Percentiles rank a stretch among this genome's conserved stretches.
Conservation (phyloP, 2,888 invertebrate genomes). For the Hedya salicella region DNA sequence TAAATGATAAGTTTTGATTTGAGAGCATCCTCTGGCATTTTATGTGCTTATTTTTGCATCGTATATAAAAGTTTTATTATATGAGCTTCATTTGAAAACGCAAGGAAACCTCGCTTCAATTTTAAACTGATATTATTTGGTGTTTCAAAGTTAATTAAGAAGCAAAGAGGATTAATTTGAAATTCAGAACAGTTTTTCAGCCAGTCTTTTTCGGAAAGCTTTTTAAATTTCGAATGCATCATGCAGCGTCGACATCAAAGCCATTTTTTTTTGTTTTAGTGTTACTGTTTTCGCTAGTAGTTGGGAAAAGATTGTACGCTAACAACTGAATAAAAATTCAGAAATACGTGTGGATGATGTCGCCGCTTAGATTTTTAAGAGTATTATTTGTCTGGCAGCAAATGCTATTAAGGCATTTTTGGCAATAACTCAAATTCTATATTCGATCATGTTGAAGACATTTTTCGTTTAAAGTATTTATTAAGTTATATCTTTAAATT, state of each 20-base stretch:
- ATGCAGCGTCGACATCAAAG: conserved; percentile 16
- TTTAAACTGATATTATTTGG: background rate
- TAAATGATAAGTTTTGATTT: too few species aligned
- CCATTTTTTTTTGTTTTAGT: background rate
- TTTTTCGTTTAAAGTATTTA: too few species aligned
- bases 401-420: too few species aligned
- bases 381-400: too few species aligned
- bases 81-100: background rate
- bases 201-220: conserved; percentile 45
- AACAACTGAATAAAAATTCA: too few species aligned
- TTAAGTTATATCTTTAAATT: too few species aligned
- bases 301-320: too few species aligned
- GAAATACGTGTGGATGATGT: too few species aligned
- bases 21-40: background rate
- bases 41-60: background rate
- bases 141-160: conserved; percentile 7
- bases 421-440: too few species aligned
- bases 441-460: too few species aligned
- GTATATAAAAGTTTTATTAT: background rate
- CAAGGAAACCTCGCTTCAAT: background rate
- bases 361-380: too few species aligned
- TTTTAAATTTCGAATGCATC: conserved; percentile 47
- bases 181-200: conserved; percentile 44
- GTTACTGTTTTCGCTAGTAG: too few species aligned
- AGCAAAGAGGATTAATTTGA: conserved; percentile 29